Conservation (phyloP, 2,113 vertebrate genomes). For the Leucoraja erinaceus region DNA sequence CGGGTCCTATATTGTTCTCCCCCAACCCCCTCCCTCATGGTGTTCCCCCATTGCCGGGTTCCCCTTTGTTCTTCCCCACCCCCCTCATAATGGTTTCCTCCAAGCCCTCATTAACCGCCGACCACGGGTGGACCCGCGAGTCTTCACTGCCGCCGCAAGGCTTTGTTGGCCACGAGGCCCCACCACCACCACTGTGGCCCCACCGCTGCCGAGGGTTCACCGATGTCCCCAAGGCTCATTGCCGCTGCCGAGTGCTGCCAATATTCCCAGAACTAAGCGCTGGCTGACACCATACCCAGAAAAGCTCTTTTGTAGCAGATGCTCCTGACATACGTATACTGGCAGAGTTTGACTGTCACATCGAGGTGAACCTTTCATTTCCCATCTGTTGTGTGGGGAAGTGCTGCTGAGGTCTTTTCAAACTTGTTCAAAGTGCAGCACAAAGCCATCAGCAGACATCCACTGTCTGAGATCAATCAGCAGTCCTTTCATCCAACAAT, state of each 20-base stretch:
- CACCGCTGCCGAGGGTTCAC: no score
- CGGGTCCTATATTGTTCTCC: no score
- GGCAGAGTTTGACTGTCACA: background rate
- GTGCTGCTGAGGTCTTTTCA: background rate
- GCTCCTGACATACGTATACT: background rate
- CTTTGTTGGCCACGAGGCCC: no score
- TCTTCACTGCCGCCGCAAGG: no score
- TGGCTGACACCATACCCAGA: background rate
- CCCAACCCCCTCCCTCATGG: no score
- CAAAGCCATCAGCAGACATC: background rate
- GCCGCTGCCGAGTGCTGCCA: background rate
- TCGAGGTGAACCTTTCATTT: background rate
- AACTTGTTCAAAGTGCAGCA: background rate
- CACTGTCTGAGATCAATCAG: background rate
- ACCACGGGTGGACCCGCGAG: no score
- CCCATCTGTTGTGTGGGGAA: background rate
- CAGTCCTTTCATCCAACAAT: background rate
- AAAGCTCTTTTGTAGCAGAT: background rate
- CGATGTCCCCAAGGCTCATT: no score
- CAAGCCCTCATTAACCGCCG: no score
- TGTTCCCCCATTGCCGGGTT: no score
- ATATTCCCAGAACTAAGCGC: constrained; percentile 7
- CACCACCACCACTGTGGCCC: no score
- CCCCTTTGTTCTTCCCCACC: no score
- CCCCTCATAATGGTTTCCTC: no score